Evolutionary conservation across 2,113 vertebrate species (phyloP).

Genomic region (Ptilorrhoa leucosticta): DNA sequence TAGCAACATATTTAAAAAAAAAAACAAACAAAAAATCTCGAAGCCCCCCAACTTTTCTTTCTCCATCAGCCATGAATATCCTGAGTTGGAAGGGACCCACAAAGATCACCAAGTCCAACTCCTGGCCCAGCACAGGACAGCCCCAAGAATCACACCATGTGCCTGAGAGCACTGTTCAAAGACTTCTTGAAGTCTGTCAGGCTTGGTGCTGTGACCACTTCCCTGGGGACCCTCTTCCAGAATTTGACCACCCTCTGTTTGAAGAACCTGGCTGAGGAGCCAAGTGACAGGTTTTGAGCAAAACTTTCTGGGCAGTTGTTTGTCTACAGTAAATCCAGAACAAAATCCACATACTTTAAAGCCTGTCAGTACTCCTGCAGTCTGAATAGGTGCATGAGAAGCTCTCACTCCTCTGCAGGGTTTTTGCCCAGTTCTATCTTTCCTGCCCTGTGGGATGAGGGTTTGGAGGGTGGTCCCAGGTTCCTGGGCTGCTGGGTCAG

Average conservation of each 20-base stretch:
- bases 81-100: neutral
- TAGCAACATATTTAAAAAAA: neutral
- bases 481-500: neutral
- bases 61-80: neutral
- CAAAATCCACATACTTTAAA: neutral
- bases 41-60: neutral
- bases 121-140: neutral
- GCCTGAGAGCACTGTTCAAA: neutral
- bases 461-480: rapidly evolving
- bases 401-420: neutral
- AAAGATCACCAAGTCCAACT: neutral
- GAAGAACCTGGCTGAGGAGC: neutral
- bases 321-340: neutral
- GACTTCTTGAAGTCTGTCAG: neutral
- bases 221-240: neutral
- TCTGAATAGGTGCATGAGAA: neutral
- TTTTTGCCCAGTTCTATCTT: neutral
- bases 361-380: neutral
- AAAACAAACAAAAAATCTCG: neutral
- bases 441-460: neutral
- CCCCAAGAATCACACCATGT: neutral
- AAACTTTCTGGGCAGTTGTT: neutral
- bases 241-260: neutral
- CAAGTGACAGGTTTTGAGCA: neutral
- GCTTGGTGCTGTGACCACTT: neutral